Evolutionary conservation across 1,140 invertebrate species (phyloP), one percentile per base, ranked within the genome.

Genomic region (Camponotus vicinus): DNA sequence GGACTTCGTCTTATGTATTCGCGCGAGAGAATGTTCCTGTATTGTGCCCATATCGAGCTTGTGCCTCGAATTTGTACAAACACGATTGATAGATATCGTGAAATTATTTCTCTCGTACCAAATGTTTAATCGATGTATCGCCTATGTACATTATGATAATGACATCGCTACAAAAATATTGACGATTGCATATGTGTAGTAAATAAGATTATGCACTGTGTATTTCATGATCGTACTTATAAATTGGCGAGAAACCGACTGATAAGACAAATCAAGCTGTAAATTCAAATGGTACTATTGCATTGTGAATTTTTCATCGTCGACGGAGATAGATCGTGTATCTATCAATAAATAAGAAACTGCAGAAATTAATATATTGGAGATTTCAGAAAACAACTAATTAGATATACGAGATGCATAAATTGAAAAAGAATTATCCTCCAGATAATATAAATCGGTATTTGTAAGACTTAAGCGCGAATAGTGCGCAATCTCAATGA

Each of bases 71-170:
- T 40, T 27, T 37, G 42, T 52, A 55, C 63, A 69, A 69, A 79
- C 34, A 79, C n/a, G 32, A n/a, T 52, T 34, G n/a, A 13, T 18
- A 40, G 63, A 69, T 79, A 79, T 37, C 63, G 45, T 45, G 45
- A 79, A 69, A 79, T 79, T 79, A 55, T 63, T 79, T 79, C 63
- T 79, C 77, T 78, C 15, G 5, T 67, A 21, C n/a, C 34, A n/a
- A 42, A 78, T 61, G 7, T 78, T 52, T 67, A 78, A 78, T 78
- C 76, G 59, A 66, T 77, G 18, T 77, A 64, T 78, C 59, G 32
- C 42, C 32, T 78, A 49, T 27, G 34, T 55, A 79, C 45, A 18
- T 11, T 32, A 45, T 55, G 45, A 69, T 79, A 69, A 79, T 52
- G n/a, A 11, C 77, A 52, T 21, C 64, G 63, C 13, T 52, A 27